Evolutionary conservation across 1,140 invertebrate genomes (phyloP), one percentile per base, ranked within the genome.

Genomic region (Pseudomyrmex dendroicus): DNA sequence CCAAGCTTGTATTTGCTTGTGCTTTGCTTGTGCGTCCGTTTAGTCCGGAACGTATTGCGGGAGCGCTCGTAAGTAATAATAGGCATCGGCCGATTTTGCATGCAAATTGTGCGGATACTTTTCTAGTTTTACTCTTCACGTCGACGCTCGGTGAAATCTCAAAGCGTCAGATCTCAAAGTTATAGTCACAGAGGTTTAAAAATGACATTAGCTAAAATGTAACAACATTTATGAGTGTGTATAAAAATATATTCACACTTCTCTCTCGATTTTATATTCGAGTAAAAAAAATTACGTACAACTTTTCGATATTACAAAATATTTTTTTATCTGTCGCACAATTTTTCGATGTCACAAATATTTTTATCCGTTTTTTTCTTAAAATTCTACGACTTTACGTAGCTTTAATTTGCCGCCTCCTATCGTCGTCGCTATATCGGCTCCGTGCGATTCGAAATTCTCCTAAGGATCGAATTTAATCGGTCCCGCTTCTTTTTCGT

Each of bases 1-100:
- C 59, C 72, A 15, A 83, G 62, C 64, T 52, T 66, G 59, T 66
- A 76, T 86, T 83, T 59, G 76, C 20, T 35, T 44, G 66, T 25
- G 20, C 10, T 35, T 35, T 35, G 35, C 35, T 35, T 63, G 63
- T 20, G 44, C 54, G 70, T 86, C 68, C 73, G 64, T 84, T 84
- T 87, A 64, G 63, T 35, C 17, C 77, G 68, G 61, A 87, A 85
- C 72, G 56, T 59, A 87, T 88, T 85, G 66, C 74, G 73, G 76
- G 83, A 63, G 17, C 52, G 67, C 54, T 17, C 83, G 70, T 35
- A 7, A 62, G 67, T 82, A 87, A 88, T 85, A 86, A 88, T 70
- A 85, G 83, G 73, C 68, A 82, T 73, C 64, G 35, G 78, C 61
- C 44, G 61, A 7, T 15, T 25, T 68, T 52, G 25, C 48, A 57